A percentile compares a stretch with the other conserved stretches of the same genome.
These are phyloP conservation scores for Altica lythri DNA, from an alignment of 2,888 invertebrate species.

Conservation along the genomic window DNA sequence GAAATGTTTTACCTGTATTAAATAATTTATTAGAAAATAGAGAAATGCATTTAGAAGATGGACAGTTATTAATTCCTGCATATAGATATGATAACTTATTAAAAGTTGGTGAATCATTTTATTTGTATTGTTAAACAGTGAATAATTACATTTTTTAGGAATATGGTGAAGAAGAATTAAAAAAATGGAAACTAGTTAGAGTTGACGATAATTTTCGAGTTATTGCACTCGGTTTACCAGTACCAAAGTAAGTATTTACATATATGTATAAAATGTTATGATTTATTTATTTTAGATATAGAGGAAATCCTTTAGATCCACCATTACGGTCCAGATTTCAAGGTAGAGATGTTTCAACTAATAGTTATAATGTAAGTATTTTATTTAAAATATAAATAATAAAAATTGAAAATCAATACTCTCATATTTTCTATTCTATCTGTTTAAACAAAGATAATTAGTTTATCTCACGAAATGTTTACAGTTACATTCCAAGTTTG, in stretches of 20 bases:
- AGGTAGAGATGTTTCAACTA: constrained; percentile 77
- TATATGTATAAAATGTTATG: constrained; percentile 20
- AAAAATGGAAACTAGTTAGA: constrained; percentile 85
- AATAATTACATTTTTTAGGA: constrained; percentile 63
- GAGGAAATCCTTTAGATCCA: constrained; percentile 93
- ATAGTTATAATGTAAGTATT: constrained; percentile 70
- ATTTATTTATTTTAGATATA: constrained; percentile 68
- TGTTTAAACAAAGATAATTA: too few relatives aligned
- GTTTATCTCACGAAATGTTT: too few relatives aligned
- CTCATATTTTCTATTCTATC: too few relatives aligned
- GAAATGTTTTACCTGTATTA: constrained; percentile 93
- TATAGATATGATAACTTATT: constrained; percentile 87
- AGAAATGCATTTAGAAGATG: constrained; percentile 98
- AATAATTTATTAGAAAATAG: constrained; percentile 96
- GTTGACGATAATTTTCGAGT: constrained; percentile 93
- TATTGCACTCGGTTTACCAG: constrained; percentile 89
- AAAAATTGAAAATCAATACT: too few relatives aligned
- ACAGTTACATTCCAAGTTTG: too few relatives aligned
- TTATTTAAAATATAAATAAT: constrained; percentile 1
- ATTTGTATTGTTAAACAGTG: constrained; percentile 1
- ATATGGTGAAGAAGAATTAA: constrained; percentile 77
- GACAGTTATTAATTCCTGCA: constrained; percentile 88
- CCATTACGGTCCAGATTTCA: constrained; percentile 95
- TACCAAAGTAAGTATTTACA: constrained; percentile 62
- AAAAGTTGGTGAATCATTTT: constrained; percentile 62